phyloP scores from a whole-genome alignment of 2,113 vertebrate species.

The Serranochromis macrocephalus region DNA sequence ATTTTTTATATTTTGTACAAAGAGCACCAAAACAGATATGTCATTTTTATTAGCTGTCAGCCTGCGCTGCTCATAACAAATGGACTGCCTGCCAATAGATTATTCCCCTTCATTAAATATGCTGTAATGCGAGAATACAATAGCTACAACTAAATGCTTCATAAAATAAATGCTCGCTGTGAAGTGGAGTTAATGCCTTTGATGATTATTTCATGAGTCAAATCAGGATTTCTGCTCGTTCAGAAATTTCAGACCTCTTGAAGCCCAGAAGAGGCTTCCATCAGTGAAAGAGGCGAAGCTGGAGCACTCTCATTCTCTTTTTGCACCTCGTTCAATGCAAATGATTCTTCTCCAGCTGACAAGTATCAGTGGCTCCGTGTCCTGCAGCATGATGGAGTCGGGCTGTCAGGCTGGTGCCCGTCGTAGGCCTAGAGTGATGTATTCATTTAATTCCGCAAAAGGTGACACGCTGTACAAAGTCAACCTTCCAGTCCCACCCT shows the following conservation, averaged over 20 bases:
- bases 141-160: slow-evolving; percentile 35
- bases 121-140: slow-evolving; percentile 23
- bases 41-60: not conserved
- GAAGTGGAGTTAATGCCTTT: slow-evolving; percentile 53
- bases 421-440: slow-evolving; percentile 19
- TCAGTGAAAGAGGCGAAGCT: slow-evolving; percentile 7
- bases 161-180: slow-evolving; percentile 41
- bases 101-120: slow-evolving; percentile 25
- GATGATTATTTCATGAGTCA: slow-evolving; percentile 58
- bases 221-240: slow-evolving; percentile 35
- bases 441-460: slow-evolving; percentile 41
- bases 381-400: slow-evolving; percentile 23
- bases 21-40: not conserved
- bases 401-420: slow-evolving; percentile 27
- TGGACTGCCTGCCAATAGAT: slow-evolving; percentile 12
- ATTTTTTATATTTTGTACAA: not conserved
- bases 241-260: slow-evolving; percentile 9
- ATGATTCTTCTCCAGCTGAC: slow-evolving; percentile 41
- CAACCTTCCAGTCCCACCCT: not conserved
- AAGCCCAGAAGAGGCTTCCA: slow-evolving; percentile 24
- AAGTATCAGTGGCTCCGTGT: slow-evolving; percentile 8
- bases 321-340: slow-evolving; percentile 30
- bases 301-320: slow-evolving; percentile 27
- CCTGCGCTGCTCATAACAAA: slow-evolving; percentile 3
- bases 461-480: slow-evolving; percentile 22